Base-by-base conservation (phyloP, 2,888 invertebrate genomes). In the Tribolium freemani region DNA sequence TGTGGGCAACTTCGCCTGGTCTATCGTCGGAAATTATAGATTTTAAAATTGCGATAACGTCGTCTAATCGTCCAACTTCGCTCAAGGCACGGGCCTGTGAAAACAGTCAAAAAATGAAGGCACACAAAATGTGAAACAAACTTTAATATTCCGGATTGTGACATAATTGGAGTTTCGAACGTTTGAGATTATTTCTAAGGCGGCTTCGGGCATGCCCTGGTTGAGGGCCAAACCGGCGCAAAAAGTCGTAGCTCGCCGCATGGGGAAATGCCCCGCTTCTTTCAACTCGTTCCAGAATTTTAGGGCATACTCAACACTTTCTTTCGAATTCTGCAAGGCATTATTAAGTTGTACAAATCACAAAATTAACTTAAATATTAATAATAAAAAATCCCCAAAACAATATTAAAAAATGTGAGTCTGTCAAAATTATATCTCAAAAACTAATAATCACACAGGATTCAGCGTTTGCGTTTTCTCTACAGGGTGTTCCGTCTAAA, bases 81-180 rank as follows among this genome's bases (percentile, higher is more conserved):
- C 90, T 86, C 51, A 92, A 88, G 3, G 90, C 90, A n/a, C 88
- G 86, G 83, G 90, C 82, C 88, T 89, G 71, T 56, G 45, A 45
- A 38, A 69, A 53, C 61, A 45, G 10, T 44, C 31, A 21, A 53
- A 53, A 53, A 64, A 69, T 10, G 0, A 26, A 61, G 45, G 61
- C 9, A 31, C 9, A 31, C 4, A n/a, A 45, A 31, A 69, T 26
- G 4, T 3, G 38, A 38, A 38, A 38, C 51, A 74, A 79, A 92
- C 90, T 87, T 91, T 93, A 6, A 94, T 85, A 87, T 93, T 93
- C 78, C 93, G 89, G 6, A 93, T 83, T 3, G 92, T 92, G 3
- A 93, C 90, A 80, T 93, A 93, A 78, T 90, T 90, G 64, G 88
- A 88, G 75, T 89, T 90, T 77, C 86, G 83, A 1, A 86, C 86